These are phyloP conservation scores for Eulacestoma nigropectus DNA, from an alignment of 2,113 vertebrate genomes.

Conservation along the genomic window DNA sequence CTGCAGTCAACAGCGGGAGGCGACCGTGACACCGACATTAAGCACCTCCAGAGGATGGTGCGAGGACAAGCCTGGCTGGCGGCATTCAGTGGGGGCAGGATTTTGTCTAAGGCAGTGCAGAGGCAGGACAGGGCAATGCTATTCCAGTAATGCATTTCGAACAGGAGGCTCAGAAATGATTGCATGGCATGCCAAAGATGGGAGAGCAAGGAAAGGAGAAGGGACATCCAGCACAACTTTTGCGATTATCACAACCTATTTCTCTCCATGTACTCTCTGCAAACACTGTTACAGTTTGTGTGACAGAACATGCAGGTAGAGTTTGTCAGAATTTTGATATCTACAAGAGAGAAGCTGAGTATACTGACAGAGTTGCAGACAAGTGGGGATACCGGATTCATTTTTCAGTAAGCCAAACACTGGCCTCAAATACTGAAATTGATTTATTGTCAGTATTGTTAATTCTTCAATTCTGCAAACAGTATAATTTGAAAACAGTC, in stretches of 20 bases:
- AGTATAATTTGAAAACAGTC: neutral
- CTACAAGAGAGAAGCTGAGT: neutral
- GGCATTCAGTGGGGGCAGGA: neutral
- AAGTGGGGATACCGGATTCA: neutral
- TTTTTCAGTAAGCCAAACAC: neutral
- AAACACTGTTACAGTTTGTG: neutral
- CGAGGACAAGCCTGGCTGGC: neutral
- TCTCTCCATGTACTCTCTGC: neutral
- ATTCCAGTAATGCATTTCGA: neutral
- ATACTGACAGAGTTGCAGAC: neutral
- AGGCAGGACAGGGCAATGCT: neutral
- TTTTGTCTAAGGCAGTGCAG: neutral
- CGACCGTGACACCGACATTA: neutral
- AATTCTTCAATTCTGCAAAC: neutral
- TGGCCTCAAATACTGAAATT: neutral
- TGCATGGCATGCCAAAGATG: neutral
- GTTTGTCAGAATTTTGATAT: neutral
- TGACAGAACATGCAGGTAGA: neutral
- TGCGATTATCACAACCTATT: neutral
- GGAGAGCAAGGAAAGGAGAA: neutral
- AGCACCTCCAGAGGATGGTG: neutral
- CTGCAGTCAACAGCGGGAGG: neutral
- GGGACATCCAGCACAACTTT: neutral
- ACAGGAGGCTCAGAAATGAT: neutral
- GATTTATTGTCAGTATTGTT: neutral